phyloP scores from a whole-genome alignment of 2,888 invertebrate genomes.

The Drosophila neotestacea region DNA sequence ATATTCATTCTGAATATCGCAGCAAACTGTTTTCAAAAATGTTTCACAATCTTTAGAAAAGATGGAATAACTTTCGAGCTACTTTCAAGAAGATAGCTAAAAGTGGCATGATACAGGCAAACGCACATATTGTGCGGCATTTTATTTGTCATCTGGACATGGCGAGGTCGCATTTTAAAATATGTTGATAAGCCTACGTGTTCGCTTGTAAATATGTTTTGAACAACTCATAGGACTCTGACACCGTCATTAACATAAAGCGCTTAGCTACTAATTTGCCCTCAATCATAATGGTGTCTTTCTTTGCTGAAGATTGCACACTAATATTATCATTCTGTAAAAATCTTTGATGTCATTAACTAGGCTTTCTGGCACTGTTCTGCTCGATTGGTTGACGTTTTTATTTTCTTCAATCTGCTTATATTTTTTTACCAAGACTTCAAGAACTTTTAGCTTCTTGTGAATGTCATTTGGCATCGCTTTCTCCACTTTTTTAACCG shows the following conservation, averaged over 20 bases:
- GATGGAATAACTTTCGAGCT: background rate
- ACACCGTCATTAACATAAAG: background rate
- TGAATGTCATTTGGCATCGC: background rate
- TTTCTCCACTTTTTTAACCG: too few relatives aligned
- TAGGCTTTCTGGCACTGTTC: background rate
- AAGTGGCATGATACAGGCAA: background rate
- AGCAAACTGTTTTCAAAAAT: background rate
- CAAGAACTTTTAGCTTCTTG: background rate
- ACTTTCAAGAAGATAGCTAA: background rate
- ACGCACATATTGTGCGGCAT: background rate
- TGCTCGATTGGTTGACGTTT: background rate
- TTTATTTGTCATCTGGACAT: background rate
- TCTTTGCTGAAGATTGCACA: background rate
- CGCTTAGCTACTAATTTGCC: background rate
- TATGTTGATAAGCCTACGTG: background rate
- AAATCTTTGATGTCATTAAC: background rate
- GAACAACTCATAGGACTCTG: background rate
- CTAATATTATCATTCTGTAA: background rate
- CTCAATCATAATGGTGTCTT: background rate
- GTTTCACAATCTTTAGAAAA: background rate
- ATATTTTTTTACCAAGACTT: background rate
- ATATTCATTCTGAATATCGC: background rate
- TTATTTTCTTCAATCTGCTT: background rate
- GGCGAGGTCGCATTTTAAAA: background rate
- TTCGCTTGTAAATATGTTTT: background rate